phyloP scores from a whole-genome alignment of 2,113 vertebrate species.

The Jacana jacana region DNA sequence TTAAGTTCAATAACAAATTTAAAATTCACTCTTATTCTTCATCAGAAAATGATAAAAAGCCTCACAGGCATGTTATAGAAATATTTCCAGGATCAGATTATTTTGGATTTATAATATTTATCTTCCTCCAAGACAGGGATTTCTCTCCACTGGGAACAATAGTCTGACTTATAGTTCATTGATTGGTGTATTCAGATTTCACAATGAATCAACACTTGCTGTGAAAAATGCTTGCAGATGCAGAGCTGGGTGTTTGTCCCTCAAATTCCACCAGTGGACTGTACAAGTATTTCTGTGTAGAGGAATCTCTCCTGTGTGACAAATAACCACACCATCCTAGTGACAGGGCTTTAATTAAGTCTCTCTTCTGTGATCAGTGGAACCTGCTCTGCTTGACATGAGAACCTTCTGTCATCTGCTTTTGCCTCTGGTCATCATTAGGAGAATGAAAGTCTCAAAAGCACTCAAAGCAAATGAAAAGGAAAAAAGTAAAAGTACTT shows the following conservation, averaged over 20 bases:
- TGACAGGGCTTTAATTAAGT: not conserved
- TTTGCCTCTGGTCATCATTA: slow-evolving; percentile 1
- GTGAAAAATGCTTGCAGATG: not conserved
- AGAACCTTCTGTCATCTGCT: not conserved
- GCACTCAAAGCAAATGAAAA: not conserved
- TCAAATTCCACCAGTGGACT: not conserved
- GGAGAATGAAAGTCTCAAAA: slow-evolving; percentile 9
- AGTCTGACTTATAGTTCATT: slow-evolving; percentile 6
- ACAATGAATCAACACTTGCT: not conserved
- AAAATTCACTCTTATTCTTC: not conserved
- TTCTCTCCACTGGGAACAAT: not conserved
- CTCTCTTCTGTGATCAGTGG: not conserved
- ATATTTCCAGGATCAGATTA: not conserved
- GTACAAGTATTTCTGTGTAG: not conserved
- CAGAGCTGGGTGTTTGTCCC: not conserved
- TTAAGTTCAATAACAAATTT: not conserved
- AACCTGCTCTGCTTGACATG: not conserved
- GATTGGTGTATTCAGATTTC: not conserved
- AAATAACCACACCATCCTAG: not conserved
- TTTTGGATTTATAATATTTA: slow-evolving; percentile 8
- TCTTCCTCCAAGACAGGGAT: not conserved
- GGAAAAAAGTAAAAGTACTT: not conserved
- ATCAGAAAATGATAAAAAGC: not conserved
- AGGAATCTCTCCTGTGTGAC: not conserved
- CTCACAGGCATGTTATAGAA: not conserved